Base-by-base conservation (phyloP, 2,113 vertebrate species). In the Scomber japonicus region DNA sequence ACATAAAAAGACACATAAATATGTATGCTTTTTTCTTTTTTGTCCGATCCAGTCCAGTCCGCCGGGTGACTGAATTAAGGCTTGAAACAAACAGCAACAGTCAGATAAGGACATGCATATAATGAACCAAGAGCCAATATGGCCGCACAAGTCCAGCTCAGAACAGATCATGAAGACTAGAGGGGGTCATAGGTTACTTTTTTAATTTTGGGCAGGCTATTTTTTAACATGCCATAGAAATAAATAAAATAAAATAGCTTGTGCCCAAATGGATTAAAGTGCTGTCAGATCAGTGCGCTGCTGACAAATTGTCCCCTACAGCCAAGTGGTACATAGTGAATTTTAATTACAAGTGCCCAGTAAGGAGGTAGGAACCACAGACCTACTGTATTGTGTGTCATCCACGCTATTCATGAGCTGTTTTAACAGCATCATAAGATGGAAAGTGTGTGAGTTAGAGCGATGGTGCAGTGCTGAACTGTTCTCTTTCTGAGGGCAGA, bases 301-400 rank as follows among this genome's bases (percentile, higher is more conserved):
- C 94, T 96, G 95, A 97, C 95, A 96, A 97, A 97, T 96, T 94
- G 94, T 95, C 91, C 95, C 93, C 91, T 0, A 65, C 91, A 93
- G 96, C 86, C 90, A 55, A 87, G 91, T 87, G 44, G 73, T 88
- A 88, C 59, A 59, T 68, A 53, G 88, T 59, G 95, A 94, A 96
- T 97, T 94, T 95, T 96, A 96, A 96, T 94, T 92, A 96, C 76
- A 78, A 64, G 75, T 50, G 35, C 57, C 72, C 68, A 64, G 67
- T 76, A 54, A 75, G 57, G 67, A 65, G 59, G 61, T 19, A 17
- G 40, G 67, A 82, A 45, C 61, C 31, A 40, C 40, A 48, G 66
- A 61, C 54, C 21, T 24, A 56, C 60, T 71, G 55, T 63, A 40
- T 40, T 9, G 9, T 40, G 35, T 55, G 4, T 68, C 55, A 55